A percentile compares a stretch with the other conserved stretches of the same genome.
Conservation (phyloP, 2,113 vertebrate genomes). For the Albula glossodonta region DNA sequence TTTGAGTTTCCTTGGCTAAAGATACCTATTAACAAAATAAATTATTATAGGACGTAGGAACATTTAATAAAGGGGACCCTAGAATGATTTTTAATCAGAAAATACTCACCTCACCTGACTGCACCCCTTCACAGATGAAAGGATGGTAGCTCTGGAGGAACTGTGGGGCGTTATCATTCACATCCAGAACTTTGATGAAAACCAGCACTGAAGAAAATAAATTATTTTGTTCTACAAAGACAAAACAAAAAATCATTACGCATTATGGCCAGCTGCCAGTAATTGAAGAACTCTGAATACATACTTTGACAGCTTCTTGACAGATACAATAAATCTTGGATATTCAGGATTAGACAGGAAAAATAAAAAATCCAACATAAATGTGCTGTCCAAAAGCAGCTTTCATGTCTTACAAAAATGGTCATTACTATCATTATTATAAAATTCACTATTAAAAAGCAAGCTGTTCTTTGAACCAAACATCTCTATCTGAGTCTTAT, state of each 20-base stretch:
- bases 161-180: conserved; percentile 89
- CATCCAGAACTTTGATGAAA: conserved; percentile 82
- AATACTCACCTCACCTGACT: conserved; percentile 78
- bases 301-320: conserved; percentile 39
- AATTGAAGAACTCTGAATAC: background rate
- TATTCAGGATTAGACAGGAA: no score
- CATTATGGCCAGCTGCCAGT: conserved; percentile 34
- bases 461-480: conserved; percentile 13
- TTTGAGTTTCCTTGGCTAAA: background rate
- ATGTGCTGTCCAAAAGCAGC: no score
- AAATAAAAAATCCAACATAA: no score
- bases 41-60: background rate
- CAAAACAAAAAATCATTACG: conserved; percentile 49
- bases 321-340: conserved; percentile 16
- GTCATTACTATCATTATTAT: no score
- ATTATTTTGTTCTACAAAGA: conserved; percentile 71
- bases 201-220: conserved; percentile 76
- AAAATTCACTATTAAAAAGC: no score
- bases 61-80: background rate
- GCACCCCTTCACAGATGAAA: conserved; percentile 89
- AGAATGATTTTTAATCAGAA: conserved; percentile 16
- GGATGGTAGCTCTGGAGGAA: conserved; percentile 81
- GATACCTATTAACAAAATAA: background rate
- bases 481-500: conserved; percentile 21
- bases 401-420: no score